Conservation (phyloP, 2,888 invertebrate species). For the Archips crataeganus region DNA sequence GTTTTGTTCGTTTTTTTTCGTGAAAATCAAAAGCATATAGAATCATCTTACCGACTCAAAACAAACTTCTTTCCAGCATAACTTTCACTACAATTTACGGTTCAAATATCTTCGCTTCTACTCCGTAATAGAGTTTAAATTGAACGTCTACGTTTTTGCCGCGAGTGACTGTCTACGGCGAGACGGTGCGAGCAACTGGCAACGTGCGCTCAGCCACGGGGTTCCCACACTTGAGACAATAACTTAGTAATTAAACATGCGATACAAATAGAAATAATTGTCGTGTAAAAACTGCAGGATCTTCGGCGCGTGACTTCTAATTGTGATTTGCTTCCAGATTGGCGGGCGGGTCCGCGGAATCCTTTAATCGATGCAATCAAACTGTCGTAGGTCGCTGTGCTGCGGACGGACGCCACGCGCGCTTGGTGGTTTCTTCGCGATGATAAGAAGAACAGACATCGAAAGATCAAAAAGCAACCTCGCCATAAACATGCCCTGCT, state of each 20-base stretch:
- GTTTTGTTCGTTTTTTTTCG: not conserved
- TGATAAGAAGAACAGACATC: too few relatives aligned
- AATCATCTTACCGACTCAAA: conserved; percentile 32
- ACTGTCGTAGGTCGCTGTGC: not conserved
- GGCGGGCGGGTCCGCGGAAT: conserved; percentile 12
- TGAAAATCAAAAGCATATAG: not conserved
- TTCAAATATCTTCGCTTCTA: not conserved
- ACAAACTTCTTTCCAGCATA: conserved; percentile 20
- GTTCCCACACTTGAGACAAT: conserved; percentile 41
- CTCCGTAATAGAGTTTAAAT: not conserved
- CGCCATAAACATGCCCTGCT: too few relatives aligned
- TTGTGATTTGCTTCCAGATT: conserved; percentile 15
- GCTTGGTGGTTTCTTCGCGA: too few relatives aligned
- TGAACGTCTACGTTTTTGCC: not conserved
- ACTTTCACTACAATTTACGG: conserved; percentile 36
- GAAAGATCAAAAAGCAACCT: too few relatives aligned
- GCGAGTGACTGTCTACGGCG: conserved; percentile 9
- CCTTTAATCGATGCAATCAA: conserved; percentile 1
- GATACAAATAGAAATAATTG: conserved; percentile 41
- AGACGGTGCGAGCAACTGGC: conserved; percentile 22
- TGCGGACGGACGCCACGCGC: too few relatives aligned
- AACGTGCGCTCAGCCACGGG: conserved; percentile 4
- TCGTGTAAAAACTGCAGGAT: conserved; percentile 35
- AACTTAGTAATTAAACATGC: conserved; percentile 30
- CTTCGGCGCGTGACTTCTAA: conserved; percentile 32